Conservation (phyloP, 2,797 vertebrate species). For the Spinibarbus caldwelli region DNA sequence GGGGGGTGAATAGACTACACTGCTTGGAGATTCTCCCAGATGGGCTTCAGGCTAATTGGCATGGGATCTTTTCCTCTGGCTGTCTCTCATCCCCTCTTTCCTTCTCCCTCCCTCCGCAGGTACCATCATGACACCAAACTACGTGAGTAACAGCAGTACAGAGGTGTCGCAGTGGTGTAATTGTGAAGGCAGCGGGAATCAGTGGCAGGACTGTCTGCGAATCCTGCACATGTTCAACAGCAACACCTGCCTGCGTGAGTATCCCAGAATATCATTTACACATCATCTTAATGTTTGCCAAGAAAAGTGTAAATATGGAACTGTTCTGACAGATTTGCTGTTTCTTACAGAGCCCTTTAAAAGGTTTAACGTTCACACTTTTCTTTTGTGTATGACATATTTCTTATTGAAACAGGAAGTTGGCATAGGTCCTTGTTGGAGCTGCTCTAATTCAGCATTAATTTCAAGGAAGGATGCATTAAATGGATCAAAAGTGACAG, state of each 20-base stretch:
- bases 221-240: conserved; percentile 87
- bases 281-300: background rate
- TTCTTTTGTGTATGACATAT: background rate
- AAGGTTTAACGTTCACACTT: background rate
- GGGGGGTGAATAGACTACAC: conserved; percentile 38
- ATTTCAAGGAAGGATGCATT: background rate
- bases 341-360: background rate
- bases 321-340: background rate
- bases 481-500: background rate
- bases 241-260: conserved; percentile 93
- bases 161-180: conserved; percentile 91
- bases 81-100: conserved; percentile 5
- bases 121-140: conserved; percentile 95
- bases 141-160: conserved; percentile 86
- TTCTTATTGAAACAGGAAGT: background rate
- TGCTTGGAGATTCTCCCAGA: conserved; percentile 49
- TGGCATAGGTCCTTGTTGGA: background rate
- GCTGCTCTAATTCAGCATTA: background rate
- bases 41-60: conserved; percentile 48
- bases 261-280: background rate
- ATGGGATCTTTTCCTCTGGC: conserved; percentile 27
- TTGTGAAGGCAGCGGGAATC: conserved; percentile 92
- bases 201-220: conserved; percentile 89
- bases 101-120: conserved; percentile 72
- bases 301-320: background rate